Evolutionary conservation across 2,888 invertebrate genomes (phyloP), one percentile per base, ranked within the genome.

Genomic region (Hirudinaria manillensis): DNA sequence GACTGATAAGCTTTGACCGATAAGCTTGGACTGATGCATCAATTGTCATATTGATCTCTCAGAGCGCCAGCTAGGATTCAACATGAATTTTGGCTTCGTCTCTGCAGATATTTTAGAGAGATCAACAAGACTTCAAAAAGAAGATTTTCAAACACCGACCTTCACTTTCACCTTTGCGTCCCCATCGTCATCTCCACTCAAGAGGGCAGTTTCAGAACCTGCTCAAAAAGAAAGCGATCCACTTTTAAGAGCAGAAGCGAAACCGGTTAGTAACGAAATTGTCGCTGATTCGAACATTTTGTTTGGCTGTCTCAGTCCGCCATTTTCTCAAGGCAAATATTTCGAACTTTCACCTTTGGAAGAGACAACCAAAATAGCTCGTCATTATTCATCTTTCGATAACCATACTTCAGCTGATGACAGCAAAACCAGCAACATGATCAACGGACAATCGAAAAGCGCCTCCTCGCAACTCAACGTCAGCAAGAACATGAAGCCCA

Each of bases 151-250:
- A 68, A 32, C 72, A 21, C 72, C 72, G 53, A 73, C 65, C 24
- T 73, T 73, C 38, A 73, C 73, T 32, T 73, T 73, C 65, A 73
- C 73, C 38, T 73, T 73, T 36, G 73, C 73, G 6, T 73, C 73
- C 19, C 73, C 73, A 6, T 65, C 65, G 10, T 73, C 73, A 19
- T 73, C 73, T 55, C 73, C 73, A n/a, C 73, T 73, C 65, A 73
- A 73, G 34, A n/a, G 73, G 45, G 65, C 73, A 56, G 56, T 73
- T 21, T 73, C 73, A 36, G 73, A 73, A 36, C 73, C 73, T 10
- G 73, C 65, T n/a, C 73, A 73, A 65, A 68, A 68, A 34, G 68
- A 68, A 68, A 68, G 68, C 68, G 68, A 68, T 36, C 68, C 29
- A n/a, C 68, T 68, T 29, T 29, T 68, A 68, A 36, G 34, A 34